These are phyloP conservation scores for Serinus canaria DNA, from an alignment of 2,113 vertebrate species.

Conservation along the genomic window DNA sequence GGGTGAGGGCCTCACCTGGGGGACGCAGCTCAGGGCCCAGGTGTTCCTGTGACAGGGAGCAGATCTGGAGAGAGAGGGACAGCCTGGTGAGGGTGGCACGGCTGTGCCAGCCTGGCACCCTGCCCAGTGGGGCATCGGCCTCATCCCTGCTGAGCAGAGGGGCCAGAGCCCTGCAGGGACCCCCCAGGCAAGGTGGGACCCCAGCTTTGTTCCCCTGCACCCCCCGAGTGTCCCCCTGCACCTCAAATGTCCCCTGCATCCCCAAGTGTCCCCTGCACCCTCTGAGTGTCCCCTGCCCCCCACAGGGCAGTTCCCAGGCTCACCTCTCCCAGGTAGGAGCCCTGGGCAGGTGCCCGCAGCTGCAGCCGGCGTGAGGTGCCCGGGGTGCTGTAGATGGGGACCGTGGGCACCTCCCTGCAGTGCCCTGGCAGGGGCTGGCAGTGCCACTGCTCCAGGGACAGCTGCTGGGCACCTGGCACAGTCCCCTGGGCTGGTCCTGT, in stretches of 20 bases:
- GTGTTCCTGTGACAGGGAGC: neutral
- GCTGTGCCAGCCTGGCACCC: neutral
- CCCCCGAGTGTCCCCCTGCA: too few species aligned
- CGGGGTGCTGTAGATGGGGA: neutral
- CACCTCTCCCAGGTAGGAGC: neutral
- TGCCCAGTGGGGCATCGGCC: neutral
- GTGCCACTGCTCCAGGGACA: neutral
- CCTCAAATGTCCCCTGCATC: too few species aligned
- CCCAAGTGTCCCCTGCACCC: too few species aligned
- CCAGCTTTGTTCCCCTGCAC: too few species aligned
- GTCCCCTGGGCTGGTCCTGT: neutral
- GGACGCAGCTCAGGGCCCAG: neutral
- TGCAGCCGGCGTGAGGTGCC: neutral
- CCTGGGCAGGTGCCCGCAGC: neutral
- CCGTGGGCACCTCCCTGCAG: neutral
- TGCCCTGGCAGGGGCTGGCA: neutral
- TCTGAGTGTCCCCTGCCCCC: fast-evolving
- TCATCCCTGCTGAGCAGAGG: neutral
- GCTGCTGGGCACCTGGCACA: neutral
- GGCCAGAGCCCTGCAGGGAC: neutral
- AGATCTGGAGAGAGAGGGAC: slow-evolving; percentile 27
- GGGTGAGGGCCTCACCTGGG: too few species aligned
- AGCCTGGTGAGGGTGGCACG: neutral
- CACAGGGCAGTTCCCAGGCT: neutral
- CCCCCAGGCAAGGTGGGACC: neutral